Evolutionary conservation across 2,113 vertebrate species (phyloP), one percentile per base, ranked within the genome.

Genomic region (Labrus mixtus): DNA sequence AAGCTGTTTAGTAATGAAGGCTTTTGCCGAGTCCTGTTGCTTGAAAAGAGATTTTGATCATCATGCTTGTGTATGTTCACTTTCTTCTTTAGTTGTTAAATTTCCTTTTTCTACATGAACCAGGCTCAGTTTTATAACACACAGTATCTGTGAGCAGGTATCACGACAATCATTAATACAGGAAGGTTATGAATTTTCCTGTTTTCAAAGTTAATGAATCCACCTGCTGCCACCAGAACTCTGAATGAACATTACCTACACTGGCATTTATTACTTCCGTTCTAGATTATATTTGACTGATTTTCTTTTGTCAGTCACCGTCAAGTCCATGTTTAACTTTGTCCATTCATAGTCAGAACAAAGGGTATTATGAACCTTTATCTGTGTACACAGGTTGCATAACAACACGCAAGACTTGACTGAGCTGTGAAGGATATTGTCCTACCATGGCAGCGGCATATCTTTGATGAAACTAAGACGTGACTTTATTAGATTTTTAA

Each of bases 351-450:
- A 23, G 33, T 54, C 50, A 19, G 58, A 78, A 90, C 83, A 90
- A 89, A 82, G 25, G 17, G 25, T 23, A 9, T 37, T 12, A 11
- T 33, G 29, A 15, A 20, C 68, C 22, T 83, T 72, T 88, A 66
- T 86, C 53, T 84, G 83, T 84, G 50, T 70, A 69, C 73, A 78
- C 61, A 76, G 85, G 43, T 84, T 89, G 59, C 68, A 66, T 83
- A 87, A 85, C 48, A 73, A 72, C 74, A 65, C 19, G n/a, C 55
- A 20, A 62, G 53, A 68, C 39, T 56, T 12, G 0, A 54, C 63
- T 71, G 45, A 45, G 53, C 46, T 10, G 56, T 22, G 29, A 7
- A 13, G 20, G 65, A 36, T 33, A 45, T 46, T 60, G 33, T 56
- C 29, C 37, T 25, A 22, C 17, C 5, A 19, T 37, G 16, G 4